phyloP scores from a whole-genome alignment of 2,888 invertebrate species.

The Apodemia zela region DNA sequence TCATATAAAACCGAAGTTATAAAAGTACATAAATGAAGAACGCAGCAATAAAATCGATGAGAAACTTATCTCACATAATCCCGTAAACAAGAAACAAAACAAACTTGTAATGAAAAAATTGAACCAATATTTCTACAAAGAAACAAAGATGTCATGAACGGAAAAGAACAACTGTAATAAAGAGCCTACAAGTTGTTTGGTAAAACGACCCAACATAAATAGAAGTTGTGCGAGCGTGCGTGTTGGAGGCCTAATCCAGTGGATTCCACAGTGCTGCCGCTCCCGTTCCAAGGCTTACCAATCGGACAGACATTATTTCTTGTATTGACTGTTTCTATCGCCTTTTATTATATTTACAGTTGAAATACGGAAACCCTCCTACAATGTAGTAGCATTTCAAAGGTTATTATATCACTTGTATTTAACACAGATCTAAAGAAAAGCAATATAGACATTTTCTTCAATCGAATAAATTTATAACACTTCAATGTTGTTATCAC shows the following conservation, averaged over 20 bases:
- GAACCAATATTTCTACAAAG: constrained; percentile 64
- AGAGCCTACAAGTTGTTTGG: constrained; percentile 78
- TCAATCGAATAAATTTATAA: neutral
- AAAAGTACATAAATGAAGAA: constrained; percentile 25
- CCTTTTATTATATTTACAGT: constrained; percentile 29
- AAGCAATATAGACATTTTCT: neutral
- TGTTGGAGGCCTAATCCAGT: constrained; percentile 68
- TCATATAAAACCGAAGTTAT: constrained; percentile 8
- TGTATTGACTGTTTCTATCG: constrained; percentile 54
- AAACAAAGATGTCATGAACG: constrained; percentile 66
- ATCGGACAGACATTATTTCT: constrained; percentile 51
- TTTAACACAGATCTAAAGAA: neutral
- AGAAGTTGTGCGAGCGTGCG: constrained; percentile 61
- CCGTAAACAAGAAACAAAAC: constrained; percentile 21
- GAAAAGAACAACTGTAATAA: constrained; percentile 78
- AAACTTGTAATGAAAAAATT: constrained; percentile 30
- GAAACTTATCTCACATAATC: constrained; percentile 29
- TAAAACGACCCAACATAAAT: constrained; percentile 69
- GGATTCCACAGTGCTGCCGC: constrained; percentile 57
- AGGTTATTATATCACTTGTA: constrained; percentile 13
- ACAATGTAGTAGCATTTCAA: constrained; percentile 17
- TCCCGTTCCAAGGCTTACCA: constrained; percentile 40
- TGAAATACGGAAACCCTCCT: constrained; percentile 6
- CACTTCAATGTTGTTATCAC: neutral
- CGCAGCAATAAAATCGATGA: constrained; percentile 20